Evolutionary conservation across 2,888 invertebrate species (phyloP).

Genomic region (Agrochola circellaris): DNA sequence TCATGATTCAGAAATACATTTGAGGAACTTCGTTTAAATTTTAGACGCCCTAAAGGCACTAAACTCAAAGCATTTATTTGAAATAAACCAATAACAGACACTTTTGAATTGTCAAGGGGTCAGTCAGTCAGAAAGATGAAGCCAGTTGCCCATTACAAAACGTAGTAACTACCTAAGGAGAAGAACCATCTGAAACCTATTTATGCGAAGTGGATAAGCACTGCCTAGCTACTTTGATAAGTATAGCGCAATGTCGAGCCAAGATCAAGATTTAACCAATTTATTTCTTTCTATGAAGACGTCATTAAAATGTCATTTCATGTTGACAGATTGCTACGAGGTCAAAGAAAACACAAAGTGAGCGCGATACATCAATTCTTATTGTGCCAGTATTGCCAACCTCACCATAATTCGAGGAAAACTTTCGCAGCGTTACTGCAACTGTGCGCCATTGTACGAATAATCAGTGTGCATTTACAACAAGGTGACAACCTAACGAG

Average conservation of each 20-base stretch:
- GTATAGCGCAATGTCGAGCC: background rate
- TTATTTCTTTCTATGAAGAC: background rate
- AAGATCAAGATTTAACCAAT: background rate
- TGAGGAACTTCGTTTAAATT: background rate
- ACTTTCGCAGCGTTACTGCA: constrained; percentile 41
- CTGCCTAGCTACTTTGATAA: background rate
- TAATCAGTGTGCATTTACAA: constrained; percentile 63
- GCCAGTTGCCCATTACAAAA: too few species aligned
- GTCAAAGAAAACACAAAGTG: constrained; percentile 22
- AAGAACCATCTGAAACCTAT: background rate
- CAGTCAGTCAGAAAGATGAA: too few species aligned
- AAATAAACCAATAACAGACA: too few species aligned
- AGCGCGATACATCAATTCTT: background rate
- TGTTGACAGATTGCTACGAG: constrained; percentile 23
- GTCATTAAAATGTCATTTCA: background rate
- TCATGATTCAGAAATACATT: background rate
- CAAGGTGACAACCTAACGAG: constrained; percentile 60
- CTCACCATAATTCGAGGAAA: constrained; percentile 38
- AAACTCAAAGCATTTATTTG: too few species aligned
- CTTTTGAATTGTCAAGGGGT: too few species aligned
- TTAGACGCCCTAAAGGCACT: background rate
- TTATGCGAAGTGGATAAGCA: too few species aligned
- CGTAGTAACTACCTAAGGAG: too few species aligned
- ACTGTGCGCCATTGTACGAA: constrained; percentile 41
- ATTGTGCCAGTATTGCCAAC: background rate